Evolutionary conservation across 2,888 invertebrate genomes (phyloP).

Genomic region (Balanococcus diminutus): DNA sequence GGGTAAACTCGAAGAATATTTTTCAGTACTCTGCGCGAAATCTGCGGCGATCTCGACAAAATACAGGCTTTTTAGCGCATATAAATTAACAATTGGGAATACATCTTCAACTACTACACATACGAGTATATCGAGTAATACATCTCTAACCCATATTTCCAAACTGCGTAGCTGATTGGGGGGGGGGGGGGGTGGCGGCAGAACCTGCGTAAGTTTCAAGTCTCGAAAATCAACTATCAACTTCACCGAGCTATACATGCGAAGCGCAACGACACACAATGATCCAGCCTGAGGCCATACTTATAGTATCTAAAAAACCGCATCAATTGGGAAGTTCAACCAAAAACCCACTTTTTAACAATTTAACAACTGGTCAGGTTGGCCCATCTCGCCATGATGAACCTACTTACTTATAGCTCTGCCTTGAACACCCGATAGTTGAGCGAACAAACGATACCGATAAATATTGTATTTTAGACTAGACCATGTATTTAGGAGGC

Average conservation of each 20-base stretch:
- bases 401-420: neutral
- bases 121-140: neutral
- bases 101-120: neutral
- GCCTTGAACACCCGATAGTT: neutral
- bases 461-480: neutral
- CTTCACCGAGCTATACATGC: neutral
- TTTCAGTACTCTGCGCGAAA: neutral
- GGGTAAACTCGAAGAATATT: neutral
- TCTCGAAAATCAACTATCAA: neutral
- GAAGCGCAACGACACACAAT: neutral
- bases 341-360: neutral
- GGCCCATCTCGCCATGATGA: neutral
- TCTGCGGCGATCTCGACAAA: neutral
- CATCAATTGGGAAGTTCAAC: conserved; percentile 18
- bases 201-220: neutral
- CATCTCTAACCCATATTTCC: neutral
- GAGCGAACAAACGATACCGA: neutral
- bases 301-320: too few species aligned
- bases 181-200: neutral
- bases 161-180: neutral
- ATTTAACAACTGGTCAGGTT: neutral
- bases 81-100: neutral
- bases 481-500: too few species aligned
- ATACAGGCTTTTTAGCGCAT: neutral
- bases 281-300: neutral